Evolutionary conservation across 2,888 invertebrate genomes (phyloP).

Genomic region (Hermodice carunculata): DNA sequence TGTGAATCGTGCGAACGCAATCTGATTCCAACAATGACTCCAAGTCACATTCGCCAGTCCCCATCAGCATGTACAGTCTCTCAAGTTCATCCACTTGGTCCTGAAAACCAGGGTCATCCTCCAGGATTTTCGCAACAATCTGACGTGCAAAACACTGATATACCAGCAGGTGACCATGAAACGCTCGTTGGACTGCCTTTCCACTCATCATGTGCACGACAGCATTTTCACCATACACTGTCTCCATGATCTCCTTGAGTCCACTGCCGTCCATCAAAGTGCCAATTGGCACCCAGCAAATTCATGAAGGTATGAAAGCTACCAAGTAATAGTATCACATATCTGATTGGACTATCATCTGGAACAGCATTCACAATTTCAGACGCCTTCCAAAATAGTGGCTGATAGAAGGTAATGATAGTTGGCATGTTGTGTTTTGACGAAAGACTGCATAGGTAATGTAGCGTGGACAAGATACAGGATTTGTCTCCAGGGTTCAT

Average conservation of each 20-base stretch:
- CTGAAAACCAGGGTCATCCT: conserved; percentile 17
- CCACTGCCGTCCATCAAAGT: conserved; percentile 5
- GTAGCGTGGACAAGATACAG: no score
- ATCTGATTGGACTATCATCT: conserved; percentile 11
- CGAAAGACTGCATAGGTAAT: no score
- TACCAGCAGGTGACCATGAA: conserved; percentile 28
- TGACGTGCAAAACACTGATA: conserved; percentile 16
- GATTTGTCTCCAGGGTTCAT: no score
- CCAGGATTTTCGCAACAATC: conserved; percentile 12
- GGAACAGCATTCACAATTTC: conserved; percentile 13
- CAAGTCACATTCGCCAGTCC: conserved; percentile 5
- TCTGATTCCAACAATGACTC: conserved; percentile 16
- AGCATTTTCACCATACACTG: conserved; percentile 18
- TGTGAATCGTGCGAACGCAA: not conserved
- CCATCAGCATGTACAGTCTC: conserved; percentile 8
- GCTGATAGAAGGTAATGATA: no score
- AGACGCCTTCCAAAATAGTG: conserved; percentile 18
- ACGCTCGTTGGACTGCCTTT: conserved; percentile 18
- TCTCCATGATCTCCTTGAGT: conserved; percentile 6
- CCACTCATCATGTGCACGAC: conserved; percentile 21
- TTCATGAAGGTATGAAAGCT: conserved; percentile 25
- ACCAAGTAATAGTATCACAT: conserved; percentile 8
- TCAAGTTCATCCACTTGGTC: conserved; percentile 12
- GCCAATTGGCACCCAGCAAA: conserved; percentile 20
- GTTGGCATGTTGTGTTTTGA: no score